phyloP scores from a whole-genome alignment of 2,888 invertebrate species.

The Camponotus fellah region DNA sequence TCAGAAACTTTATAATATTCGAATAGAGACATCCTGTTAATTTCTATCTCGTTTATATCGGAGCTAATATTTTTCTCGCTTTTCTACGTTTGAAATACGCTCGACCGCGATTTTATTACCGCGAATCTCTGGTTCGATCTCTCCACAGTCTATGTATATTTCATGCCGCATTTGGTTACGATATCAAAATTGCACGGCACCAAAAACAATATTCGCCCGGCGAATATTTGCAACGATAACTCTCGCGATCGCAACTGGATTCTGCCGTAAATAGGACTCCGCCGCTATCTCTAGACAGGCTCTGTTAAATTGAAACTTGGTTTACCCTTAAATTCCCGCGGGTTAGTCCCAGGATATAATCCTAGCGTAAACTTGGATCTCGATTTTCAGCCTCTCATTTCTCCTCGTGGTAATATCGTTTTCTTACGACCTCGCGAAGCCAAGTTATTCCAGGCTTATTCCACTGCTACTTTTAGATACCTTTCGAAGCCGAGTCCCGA shows the following conservation, averaged over 20 bases:
- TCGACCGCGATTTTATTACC: neutral
- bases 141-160: neutral
- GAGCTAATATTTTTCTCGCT: neutral
- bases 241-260: constrained; percentile 14
- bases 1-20: too few relatives aligned
- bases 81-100: neutral
- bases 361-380: constrained; percentile 41
- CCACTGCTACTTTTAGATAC: constrained; percentile 27
- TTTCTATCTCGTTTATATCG: neutral
- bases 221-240: constrained; percentile 13
- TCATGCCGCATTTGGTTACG: constrained; percentile 9
- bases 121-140: neutral
- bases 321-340: constrained; percentile 47
- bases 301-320: constrained; percentile 52
- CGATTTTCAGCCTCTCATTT: constrained; percentile 50
- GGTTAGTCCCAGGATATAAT: constrained; percentile 42
- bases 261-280: constrained; percentile 29
- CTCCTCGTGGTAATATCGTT: constrained; percentile 34
- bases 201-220: constrained; percentile 14
- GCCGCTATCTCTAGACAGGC: constrained; percentile 13
- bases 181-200: constrained; percentile 2
- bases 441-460: constrained; percentile 34
- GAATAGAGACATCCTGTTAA: too few relatives aligned
- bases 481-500: neutral
- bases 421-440: constrained; percentile 41